Conservation (phyloP, 2,888 invertebrate species). For the Oligia strigilis region DNA sequence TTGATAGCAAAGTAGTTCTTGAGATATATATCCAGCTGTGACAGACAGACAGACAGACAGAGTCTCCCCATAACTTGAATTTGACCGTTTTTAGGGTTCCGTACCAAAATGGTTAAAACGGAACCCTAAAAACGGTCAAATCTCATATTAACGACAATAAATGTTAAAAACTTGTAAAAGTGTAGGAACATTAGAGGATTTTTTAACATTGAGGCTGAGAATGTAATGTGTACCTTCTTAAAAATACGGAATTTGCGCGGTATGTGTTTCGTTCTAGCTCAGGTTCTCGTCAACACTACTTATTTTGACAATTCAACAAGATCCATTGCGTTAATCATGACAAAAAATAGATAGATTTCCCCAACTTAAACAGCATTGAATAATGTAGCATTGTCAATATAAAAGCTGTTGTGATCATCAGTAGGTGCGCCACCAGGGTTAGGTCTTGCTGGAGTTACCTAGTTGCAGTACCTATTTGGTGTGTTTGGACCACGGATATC, state of each 20-base stretch:
- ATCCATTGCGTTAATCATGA: no score
- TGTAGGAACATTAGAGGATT: neutral
- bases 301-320: neutral
- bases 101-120: no score
- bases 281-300: neutral
- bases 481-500: no score
- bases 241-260: neutral
- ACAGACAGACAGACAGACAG: no score
- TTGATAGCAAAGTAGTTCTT: no score
- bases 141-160: no score
- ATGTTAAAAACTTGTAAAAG: neutral
- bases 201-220: neutral
- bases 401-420: neutral
- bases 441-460: neutral
- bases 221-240: neutral
- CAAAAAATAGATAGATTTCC: neutral
- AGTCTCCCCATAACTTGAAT: no score
- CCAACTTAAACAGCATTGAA: neutral
- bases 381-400: neutral
- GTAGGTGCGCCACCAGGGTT: neutral
- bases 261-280: neutral
- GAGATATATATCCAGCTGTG: no score
- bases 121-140: no score
- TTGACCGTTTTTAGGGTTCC: no score
- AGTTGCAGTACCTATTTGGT: neutral